Percentiles rank a stretch among this genome's conserved stretches.
phyloP scores from a whole-genome alignment of 2,113 vertebrate genomes.

The Platycercus adscitus region DNA sequence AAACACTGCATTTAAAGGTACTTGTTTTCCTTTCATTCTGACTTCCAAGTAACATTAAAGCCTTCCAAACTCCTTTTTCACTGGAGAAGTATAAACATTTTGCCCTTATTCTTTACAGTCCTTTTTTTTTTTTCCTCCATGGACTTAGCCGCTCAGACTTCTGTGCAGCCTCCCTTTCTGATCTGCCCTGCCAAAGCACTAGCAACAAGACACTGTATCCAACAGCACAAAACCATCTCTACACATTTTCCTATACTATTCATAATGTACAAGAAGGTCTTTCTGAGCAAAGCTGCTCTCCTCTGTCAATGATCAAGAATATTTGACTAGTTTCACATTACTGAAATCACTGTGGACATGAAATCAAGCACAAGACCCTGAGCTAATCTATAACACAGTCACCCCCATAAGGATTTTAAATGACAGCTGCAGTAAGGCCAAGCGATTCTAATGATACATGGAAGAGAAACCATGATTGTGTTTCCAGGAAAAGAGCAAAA shows the following conservation, averaged over 20 bases:
- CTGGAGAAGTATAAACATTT: background rate
- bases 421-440: background rate
- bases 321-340: background rate
- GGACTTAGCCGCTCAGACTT: background rate
- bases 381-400: background rate
- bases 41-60: background rate
- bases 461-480: background rate
- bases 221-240: background rate
- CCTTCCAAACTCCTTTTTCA: background rate
- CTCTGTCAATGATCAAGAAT: background rate
- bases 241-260: background rate
- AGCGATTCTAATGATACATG: background rate
- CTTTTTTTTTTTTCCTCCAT: background rate
- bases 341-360: background rate
- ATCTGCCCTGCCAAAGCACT: background rate
- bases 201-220: background rate
- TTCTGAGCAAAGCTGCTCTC: background rate
- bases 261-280: background rate
- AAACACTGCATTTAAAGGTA: background rate
- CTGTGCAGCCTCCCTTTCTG: background rate
- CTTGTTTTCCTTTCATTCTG: constrained; percentile 5
- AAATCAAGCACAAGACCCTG: background rate
- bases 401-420: background rate
- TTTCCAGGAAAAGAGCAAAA: background rate
- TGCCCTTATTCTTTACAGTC: background rate